phyloP scores from a whole-genome alignment of 2,797 vertebrate genomes.

The Coracias cyanogaster region DNA sequence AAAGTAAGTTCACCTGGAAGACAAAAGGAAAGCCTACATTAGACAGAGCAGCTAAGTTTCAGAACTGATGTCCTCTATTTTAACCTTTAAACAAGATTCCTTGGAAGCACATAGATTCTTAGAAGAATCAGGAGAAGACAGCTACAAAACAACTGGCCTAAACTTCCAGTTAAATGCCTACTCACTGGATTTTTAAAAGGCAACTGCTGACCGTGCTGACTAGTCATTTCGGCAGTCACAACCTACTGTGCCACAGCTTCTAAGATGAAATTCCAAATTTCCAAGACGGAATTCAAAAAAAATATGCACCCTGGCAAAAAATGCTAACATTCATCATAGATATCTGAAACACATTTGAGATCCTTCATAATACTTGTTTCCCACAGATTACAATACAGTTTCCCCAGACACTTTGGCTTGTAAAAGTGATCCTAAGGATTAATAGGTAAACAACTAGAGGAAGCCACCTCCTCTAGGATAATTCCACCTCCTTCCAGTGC shows the following conservation, averaged over 20 bases:
- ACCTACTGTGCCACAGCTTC: neutral
- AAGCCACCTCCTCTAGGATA: neutral
- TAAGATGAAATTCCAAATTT: neutral
- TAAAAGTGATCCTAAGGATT: neutral
- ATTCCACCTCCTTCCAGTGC: neutral
- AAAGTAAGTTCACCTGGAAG: slow-evolving; percentile 92
- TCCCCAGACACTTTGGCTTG: neutral
- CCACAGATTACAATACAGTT: neutral
- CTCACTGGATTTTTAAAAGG: neutral
- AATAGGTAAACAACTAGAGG: neutral
- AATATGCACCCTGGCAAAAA: neutral
- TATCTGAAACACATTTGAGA: neutral
- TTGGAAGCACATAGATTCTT: neutral
- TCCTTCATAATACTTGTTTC: neutral
- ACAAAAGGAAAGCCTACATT: neutral
- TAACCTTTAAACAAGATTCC: neutral
- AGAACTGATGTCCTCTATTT: neutral
- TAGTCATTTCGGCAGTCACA: neutral
- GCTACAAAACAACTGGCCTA: neutral
- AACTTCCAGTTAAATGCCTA: neutral
- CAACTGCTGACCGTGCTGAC: neutral
- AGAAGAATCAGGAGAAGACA: neutral
- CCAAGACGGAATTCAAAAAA: neutral
- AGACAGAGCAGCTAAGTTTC: neutral
- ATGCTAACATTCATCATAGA: neutral